Base-by-base conservation (phyloP, 2,888 invertebrate species). In the Erebia palarica region DNA sequence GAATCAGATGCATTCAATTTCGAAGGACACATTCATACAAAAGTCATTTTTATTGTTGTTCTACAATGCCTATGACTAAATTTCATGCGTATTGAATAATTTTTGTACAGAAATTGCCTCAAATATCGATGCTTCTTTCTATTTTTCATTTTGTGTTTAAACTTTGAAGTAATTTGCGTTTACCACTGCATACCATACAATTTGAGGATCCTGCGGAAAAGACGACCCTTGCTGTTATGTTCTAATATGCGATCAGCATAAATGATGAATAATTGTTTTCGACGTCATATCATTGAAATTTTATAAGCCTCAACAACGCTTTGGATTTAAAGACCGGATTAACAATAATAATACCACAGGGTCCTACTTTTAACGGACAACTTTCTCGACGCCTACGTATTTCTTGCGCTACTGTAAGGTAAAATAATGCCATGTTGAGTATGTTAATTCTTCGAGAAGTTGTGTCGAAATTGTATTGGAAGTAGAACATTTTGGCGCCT, bases 331-430 rank as follows among this genome's bases (percentile, higher is more conserved):
- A 57, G 18, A 57, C 57, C 57, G 57, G 57, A 18, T 57, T 57
- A 57, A 13, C n/a, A 16, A 16, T 57, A 57, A 57, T 57, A 57
- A 57, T 57, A 57, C 57, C 57, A 18, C 21, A 57, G 11, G 16
- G 57, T 57, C 21, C 57, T 57, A 57, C 57, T 57, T 57, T 18
- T 21, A 5, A 57, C 57, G 57, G 21, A 21, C 57, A 5, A 57
- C 57, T 57, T 57, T 57, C 57, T 57, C 57, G 57, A 21, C 57
- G 13, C 57, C 57, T 57, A 57, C 18, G 55, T 55, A 55, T 21
- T 16, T 57, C 57, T 57, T 57, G 57, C 57, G 16, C 57, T 21
- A 57, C 57, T 21, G 21, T 11, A 18, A 57, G 21, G 57, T 11
- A 57, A 21, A 18, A 57, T 57, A 21, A 57, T 55, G 14, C 10